Base-by-base conservation (phyloP, 1,140 invertebrate genomes). In the Plectrocnemia conspersa region DNA sequence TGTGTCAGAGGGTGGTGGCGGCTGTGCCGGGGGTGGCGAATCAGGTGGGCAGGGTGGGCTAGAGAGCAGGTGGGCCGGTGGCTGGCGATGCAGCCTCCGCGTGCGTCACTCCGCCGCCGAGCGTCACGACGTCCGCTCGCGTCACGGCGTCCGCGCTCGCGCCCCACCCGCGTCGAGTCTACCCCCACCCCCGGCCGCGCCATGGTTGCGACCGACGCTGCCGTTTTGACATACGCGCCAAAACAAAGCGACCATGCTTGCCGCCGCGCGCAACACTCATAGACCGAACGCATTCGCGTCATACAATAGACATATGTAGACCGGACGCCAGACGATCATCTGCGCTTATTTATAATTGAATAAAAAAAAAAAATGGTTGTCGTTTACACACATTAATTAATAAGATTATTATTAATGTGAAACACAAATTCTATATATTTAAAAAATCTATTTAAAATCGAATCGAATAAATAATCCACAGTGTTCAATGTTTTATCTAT, bases 21-120 rank as follows among this genome's bases (percentile, higher is more conserved):
- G 21, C 2, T 5, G 13, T 21, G 35, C 13, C 1, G 3, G 13
- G 29, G 13, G 33, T n/a, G n/a, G n/a, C n/a, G n/a, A n/a, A n/a
- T 44, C 22, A 10, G 4, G 38, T 45, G 21, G 42, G 44, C 2
- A 2, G 52, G 33, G 25, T 33, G 41, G 22, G 29, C 13, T 6
- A 11, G 2, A 10, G 27, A 1, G 15, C 11, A 23, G 35, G 22
- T 2, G 18, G 21, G 44, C 16, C 3, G 18, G 15, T 15, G 25
- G 41, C 5, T 19, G n/a, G 18, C 44, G 33, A 45, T 49, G 54
- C 47, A 54, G 48, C 46, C 47, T 29, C 29, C 15, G 15, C 52
- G 54, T 54, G 54, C 54, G 49, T 56, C 59, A 61, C 50, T 61
- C 46, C 54, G 54, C 50, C 54, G 44, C 50, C 50, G 41, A 54